Evolutionary conservation across 2,888 invertebrate species (phyloP), one percentile per base, ranked within the genome.

Genomic region (Eupithecia subumbrata): DNA sequence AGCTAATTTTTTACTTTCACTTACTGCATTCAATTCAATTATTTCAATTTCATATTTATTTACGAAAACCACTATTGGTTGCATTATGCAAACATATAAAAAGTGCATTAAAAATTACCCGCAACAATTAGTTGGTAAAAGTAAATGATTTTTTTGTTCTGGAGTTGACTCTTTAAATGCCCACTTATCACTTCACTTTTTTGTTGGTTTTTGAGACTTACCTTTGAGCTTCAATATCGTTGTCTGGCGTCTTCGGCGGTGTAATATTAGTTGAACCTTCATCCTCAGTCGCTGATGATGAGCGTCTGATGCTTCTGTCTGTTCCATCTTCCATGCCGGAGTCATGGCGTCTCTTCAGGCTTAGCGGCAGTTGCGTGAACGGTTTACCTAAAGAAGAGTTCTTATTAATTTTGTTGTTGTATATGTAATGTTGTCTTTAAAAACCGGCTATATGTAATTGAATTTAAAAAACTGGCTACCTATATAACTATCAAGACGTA

Each of bases 181-280:
- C 40, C 40, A 40, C 48, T 18, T 48, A 48, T 48, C 1, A 48
- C 30, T 30, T 30, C 30, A 30, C 30, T 30, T 1, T 30, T 30
- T 30, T 30, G 30, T 30, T 45, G 5, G 45, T 45, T 45, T 48
- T 18, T 18, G 16, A 48, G 16, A 45, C 2, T 0, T 84, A 94
- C 95, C 95, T 91, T 80, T 94, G 93, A 81, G 91, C 88, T 79
- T 95, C 94, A 25, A 94, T 90, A 75, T 94, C 94, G 79, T 94
- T 92, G 67, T 95, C 95, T n/a, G 95, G 95, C 64, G 95, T 95
- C 83, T 94, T 95, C 83, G 95, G 95, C 83, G 95, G 95, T 76
- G 95, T 95, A 45, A 95, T 94, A 76, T 95, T 95, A 25, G 94
- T 91, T 16, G 95, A 94, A 18, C 94, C 94, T 79, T 95, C 95